Evolutionary conservation across 2,797 vertebrate genomes (phyloP).

Genomic region (Phaenicophaeus curvirostris): DNA sequence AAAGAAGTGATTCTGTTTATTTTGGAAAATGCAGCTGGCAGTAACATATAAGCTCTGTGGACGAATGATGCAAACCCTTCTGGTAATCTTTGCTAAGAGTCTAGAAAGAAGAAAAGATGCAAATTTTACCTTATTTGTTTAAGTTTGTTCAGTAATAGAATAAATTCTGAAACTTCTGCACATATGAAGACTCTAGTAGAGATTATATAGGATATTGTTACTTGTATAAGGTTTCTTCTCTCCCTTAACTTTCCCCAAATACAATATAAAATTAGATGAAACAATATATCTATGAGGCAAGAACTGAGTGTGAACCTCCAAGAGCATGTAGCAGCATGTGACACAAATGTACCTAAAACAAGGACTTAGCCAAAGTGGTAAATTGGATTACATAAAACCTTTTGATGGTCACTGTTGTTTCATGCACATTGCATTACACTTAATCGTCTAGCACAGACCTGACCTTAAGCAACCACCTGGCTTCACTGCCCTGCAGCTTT

Average conservation of each 20-base stretch:
- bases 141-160: neutral
- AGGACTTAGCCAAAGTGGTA: no score
- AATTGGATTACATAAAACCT: rapidly evolving
- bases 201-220: neutral
- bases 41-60: neutral
- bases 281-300: neutral
- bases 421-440: rapidly evolving
- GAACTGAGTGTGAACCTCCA: neutral
- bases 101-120: neutral
- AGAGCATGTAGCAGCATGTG: neutral
- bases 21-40: conserved; percentile 1
- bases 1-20: neutral
- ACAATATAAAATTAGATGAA: neutral
- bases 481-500: neutral
- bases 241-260: neutral
- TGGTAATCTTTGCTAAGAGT: neutral
- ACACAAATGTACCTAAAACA: neutral
- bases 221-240: neutral
- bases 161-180: neutral
- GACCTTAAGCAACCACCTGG: neutral
- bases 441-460: rapidly evolving
- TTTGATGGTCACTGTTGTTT: neutral
- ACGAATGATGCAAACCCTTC: neutral
- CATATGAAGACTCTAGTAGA: neutral
- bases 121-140: neutral